Conservation (phyloP, 2,888 invertebrate genomes). For the Sceliomorpha sp. region DNA sequence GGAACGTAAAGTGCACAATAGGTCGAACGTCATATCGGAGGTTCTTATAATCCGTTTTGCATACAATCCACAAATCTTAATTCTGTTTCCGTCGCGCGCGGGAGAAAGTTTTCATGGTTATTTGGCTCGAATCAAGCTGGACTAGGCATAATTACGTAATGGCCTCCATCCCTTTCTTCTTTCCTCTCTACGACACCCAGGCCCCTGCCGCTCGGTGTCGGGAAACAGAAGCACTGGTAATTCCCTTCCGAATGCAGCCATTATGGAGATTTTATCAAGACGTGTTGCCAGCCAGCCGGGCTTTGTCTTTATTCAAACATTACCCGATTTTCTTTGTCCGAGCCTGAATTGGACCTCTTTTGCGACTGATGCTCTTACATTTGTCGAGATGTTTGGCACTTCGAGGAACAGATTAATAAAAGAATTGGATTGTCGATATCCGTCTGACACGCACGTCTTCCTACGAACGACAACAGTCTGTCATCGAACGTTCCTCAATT, state of each 20-base stretch:
- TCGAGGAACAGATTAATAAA: slow-evolving; percentile 1
- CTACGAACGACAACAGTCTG: no score
- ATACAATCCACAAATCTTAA: slow-evolving; percentile 35
- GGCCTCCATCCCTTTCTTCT: slow-evolving; percentile 51
- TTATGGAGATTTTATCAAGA: slow-evolving; percentile 75
- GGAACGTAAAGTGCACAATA: slow-evolving; percentile 4
- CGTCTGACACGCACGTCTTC: no score
- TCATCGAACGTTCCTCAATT: no score
- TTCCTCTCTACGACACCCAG: slow-evolving; percentile 40
- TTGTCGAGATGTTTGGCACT: slow-evolving; percentile 16
- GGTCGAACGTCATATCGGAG: slow-evolving; percentile 14
- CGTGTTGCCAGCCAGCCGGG: slow-evolving; percentile 64
- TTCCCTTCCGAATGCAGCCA: slow-evolving; percentile 69
- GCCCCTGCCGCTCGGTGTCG: slow-evolving; percentile 58
- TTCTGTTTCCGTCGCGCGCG: slow-evolving; percentile 8
- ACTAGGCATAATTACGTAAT: slow-evolving; percentile 70
- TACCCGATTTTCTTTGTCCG: slow-evolving; percentile 60
- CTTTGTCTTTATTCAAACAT: slow-evolving; percentile 63
- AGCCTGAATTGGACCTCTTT: slow-evolving; percentile 22
- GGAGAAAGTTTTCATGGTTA: slow-evolving; percentile 57
- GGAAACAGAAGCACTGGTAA: slow-evolving; percentile 67
- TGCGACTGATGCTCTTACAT: slow-evolving; percentile 34
- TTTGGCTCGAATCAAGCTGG: slow-evolving; percentile 64
- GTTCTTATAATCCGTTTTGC: slow-evolving; percentile 20
- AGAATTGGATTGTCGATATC: no score